Evolutionary conservation across 2,797 vertebrate genomes (phyloP), one percentile per base, ranked within the genome.

Genomic region (Muscicapa comitata): DNA sequence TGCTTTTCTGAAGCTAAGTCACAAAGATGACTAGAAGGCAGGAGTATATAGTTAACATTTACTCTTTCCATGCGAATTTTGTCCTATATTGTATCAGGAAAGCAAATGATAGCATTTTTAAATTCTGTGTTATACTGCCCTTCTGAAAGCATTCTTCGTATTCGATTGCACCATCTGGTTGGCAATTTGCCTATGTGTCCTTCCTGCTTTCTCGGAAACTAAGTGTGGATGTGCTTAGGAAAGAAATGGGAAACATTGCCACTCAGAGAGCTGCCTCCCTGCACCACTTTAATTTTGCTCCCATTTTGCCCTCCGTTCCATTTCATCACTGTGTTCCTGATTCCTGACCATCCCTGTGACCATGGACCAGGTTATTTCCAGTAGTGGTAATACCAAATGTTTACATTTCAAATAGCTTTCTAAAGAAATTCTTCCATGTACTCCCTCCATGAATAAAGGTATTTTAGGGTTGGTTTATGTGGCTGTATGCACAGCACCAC

Each of bases 201-300:
- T 94, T 77, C 92, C 87, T 80, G 88, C 92, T 95, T 96, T 85
- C 94, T 95, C 14, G 0, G 87, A 95, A 95, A 86, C 40, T 18
- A 50, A 59, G 18, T 17, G 77, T 62, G 70, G 66, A 91, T 85
- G 43, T 70, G 74, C 70, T 93, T 54, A 59, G 68, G 90, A 81
- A 91, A 90, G 68, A 42, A 71, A 94, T 35, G 13, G 74, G 62
- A 85, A 87, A 79, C 47, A 28, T 8, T 67, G 66, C 29, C 37
- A 17, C 48, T 68, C 18, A 15, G 57, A 74, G 85, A 78, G 40
- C 45, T 87, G 33, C 29, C 31, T 77, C 38, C 40, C 55, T 63
- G 71, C 40, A 67, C 45, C 26, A 37, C 84, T 81, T 88, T 31
- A 78, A 73, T 66, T 62, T 58, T 59, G 25, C 13, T 81, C 23